Percentiles rank a stretch among this genome's conserved stretches.
Conservation (phyloP, 2,113 vertebrate species). For the Mormoops blainvillei region DNA sequence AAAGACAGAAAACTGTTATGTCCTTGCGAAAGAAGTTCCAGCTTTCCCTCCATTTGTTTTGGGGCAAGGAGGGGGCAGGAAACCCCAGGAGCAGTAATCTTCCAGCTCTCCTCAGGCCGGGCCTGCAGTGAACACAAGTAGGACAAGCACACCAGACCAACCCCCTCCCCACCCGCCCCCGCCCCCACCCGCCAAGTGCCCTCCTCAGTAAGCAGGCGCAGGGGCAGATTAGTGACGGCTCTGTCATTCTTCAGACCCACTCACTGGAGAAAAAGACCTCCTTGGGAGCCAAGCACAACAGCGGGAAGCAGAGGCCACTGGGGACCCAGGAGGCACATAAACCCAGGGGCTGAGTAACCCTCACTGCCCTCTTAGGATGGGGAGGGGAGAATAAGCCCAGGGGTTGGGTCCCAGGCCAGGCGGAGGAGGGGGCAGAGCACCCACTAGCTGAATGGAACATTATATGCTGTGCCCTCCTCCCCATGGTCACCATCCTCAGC, state of each 20-base stretch:
- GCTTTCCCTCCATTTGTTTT: conserved; percentile 33
- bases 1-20: neutral
- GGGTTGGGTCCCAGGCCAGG: conserved; percentile 44
- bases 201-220: conserved; percentile 32
- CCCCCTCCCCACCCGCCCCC: neutral
- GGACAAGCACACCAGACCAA: conserved; percentile 10
- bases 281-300: conserved; percentile 46
- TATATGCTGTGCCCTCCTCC: neutral
- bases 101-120: conserved; percentile 62
- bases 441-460: neutral
- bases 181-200: neutral
- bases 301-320: neutral
- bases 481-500: neutral
- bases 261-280: conserved; percentile 72
- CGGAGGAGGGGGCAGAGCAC: conserved; percentile 69
- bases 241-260: conserved; percentile 57
- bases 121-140: conserved; percentile 35
- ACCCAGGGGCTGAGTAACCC: neutral
- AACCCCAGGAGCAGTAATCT: conserved; percentile 79
- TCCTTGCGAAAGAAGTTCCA: neutral
- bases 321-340: conserved; percentile 7
- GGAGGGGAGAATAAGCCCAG: conserved; percentile 81
- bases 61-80: conserved; percentile 78
- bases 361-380: conserved; percentile 79
- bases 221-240: conserved; percentile 48